Conservation (phyloP, 1,140 invertebrate species). For the Maniola jurtina region DNA sequence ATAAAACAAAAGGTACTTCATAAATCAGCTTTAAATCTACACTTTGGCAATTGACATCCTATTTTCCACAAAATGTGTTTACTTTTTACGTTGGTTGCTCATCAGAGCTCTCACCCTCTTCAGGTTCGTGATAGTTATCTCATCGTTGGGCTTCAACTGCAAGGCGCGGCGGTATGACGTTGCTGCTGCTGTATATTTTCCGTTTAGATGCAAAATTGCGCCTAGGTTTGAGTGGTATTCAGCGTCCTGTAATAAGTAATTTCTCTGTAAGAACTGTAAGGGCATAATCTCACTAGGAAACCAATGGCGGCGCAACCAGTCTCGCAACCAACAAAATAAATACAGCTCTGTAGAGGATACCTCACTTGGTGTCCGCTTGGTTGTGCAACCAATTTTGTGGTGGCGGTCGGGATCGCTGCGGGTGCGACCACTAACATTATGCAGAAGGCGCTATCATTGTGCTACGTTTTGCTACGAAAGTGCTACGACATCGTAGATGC, state of each 20-base stretch:
- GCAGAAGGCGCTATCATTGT: too few relatives aligned
- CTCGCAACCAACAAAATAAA: too few relatives aligned
- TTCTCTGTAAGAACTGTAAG: background rate
- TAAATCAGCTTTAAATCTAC: constrained; percentile 16
- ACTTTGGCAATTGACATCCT: constrained; percentile 69
- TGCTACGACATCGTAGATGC: too few relatives aligned
- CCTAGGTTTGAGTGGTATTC: constrained; percentile 95
- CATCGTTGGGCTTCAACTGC: constrained; percentile 89
- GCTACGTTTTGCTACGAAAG: too few relatives aligned
- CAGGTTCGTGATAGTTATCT: constrained; percentile 92
- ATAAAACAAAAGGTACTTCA: background rate
- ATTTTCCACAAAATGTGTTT: constrained; percentile 26
- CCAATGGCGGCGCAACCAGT: too few relatives aligned
- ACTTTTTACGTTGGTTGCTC: constrained; percentile 64
- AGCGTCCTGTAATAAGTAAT: constrained; percentile 83
- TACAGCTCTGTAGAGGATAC: too few relatives aligned
- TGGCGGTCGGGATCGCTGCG: too few relatives aligned
- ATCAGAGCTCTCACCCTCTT: constrained; percentile 84
- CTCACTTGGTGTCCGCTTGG: too few relatives aligned
- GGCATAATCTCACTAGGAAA: too few relatives aligned
- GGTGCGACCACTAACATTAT: too few relatives aligned
- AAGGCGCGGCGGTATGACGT: constrained; percentile 90
- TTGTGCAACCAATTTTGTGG: too few relatives aligned
- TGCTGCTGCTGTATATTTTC: constrained; percentile 92
- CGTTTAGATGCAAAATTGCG: constrained; percentile 95